Base-by-base conservation (phyloP, 2,888 invertebrate species). In the Caenorhabditis sp. region DNA sequence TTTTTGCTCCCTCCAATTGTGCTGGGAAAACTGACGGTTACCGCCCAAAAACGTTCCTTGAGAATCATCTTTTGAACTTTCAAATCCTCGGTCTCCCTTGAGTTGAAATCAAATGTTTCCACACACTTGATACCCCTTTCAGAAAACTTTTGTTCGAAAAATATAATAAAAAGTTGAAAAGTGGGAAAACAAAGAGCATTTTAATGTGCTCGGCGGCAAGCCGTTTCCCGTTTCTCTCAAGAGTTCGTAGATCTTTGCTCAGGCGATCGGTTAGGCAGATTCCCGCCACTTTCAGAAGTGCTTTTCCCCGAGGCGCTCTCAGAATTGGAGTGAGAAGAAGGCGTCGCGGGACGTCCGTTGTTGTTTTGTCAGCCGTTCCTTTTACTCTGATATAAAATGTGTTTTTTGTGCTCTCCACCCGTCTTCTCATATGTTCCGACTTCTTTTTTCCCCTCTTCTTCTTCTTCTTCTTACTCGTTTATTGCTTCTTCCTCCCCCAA, bases 1-100 rank as follows among this genome's bases (percentile, higher is more conserved):
- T 63, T 63, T 63, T 52, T 63, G 50, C 62, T 50, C 52, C 15
- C 26, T 5, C 26, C 22, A 13, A 35, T 35, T 13, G 13, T 9
- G 13, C 13, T 9, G 35, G n/a, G n/a, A 9, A 35, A 13, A 3
- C n/a, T n/a, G n/a, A n/a, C n/a, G n/a, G n/a, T n/a, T n/a, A n/a
- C n/a, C n/a, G n/a, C n/a, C n/a, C n/a, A n/a, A n/a, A n/a, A n/a
- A n/a, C n/a, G n/a, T n/a, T n/a, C n/a, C n/a, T n/a, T n/a, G n/a
- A n/a, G n/a, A n/a, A n/a, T n/a, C n/a, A n/a, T n/a, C n/a, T n/a
- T n/a, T n/a, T n/a, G n/a, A n/a, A n/a, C n/a, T n/a, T n/a, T n/a
- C n/a, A n/a, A n/a, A n/a, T n/a, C n/a, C n/a, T n/a, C n/a, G n/a
- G n/a, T n/a, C n/a, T n/a, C n/a, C n/a, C n/a, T n/a, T n/a, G n/a